A percentile compares a stretch with the other conserved stretches of the same genome.
phyloP scores from a whole-genome alignment of 2,888 invertebrate species.

The Micoletzkya japonica region DNA sequence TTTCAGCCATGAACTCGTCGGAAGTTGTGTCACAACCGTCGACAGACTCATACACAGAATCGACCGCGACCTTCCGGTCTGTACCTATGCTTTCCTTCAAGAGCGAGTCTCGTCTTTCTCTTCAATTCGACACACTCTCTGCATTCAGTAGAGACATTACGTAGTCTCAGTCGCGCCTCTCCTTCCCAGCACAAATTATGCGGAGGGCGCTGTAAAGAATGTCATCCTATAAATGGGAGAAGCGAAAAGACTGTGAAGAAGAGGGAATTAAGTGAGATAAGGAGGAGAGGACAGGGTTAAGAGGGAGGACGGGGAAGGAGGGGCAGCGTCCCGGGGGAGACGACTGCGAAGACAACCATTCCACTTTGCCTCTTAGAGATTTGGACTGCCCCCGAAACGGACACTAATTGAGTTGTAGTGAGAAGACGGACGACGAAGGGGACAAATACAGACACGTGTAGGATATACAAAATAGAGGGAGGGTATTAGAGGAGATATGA shows the following conservation, averaged over 20 bases:
- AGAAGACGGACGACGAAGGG: neutral
- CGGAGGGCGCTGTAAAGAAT: too few relatives aligned
- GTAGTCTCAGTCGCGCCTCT: neutral
- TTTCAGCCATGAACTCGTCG: constrained; percentile 67
- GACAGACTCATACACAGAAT: constrained; percentile 64
- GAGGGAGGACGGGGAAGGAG: neutral
- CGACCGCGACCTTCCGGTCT: constrained; percentile 41
- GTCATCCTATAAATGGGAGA: too few relatives aligned
- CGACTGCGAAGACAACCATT: neutral
- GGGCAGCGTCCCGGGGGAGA: neutral
- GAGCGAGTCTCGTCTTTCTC: neutral
- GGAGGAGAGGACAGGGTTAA: too few relatives aligned
- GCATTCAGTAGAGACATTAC: neutral
- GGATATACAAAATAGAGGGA: neutral
- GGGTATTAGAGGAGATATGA: constrained; percentile 20
- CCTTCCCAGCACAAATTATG: constrained; percentile 10
- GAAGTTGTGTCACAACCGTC: constrained; percentile 68
- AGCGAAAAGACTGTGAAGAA: too few relatives aligned
- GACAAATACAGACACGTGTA: neutral
- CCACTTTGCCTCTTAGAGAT: neutral
- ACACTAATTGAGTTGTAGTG: too few relatives aligned
- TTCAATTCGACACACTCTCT: neutral
- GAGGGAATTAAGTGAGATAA: too few relatives aligned
- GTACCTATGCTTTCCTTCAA: too few relatives aligned
- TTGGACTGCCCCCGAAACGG: too few relatives aligned